A percentile compares a stretch with the other conserved stretches of the same genome.
phyloP scores from a whole-genome alignment of 2,113 vertebrate species.

The Rhea pennata region DNA sequence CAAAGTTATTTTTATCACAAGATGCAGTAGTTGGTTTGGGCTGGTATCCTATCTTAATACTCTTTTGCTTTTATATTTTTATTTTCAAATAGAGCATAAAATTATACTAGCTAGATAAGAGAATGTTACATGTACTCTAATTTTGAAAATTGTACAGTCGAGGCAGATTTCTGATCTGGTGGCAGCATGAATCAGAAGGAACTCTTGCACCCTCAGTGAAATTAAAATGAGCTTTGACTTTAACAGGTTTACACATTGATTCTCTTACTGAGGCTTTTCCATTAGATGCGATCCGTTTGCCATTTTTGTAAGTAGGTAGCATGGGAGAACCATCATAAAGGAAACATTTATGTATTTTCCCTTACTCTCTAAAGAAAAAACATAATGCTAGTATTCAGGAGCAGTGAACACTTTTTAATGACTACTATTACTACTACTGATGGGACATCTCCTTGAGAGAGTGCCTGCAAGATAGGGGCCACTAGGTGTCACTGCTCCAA shows the following conservation, averaged over 20 bases:
- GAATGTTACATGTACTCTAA: not conserved
- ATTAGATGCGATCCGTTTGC: not conserved
- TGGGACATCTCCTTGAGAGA: not conserved
- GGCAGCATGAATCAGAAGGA: not conserved
- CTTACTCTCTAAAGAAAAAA: rapidly evolving
- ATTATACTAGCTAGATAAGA: not conserved
- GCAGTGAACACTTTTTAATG: rapidly evolving
- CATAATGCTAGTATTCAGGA: not conserved
- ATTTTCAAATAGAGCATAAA: not conserved
- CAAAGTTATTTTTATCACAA: not conserved
- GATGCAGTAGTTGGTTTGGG: not conserved
- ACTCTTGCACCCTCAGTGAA: not conserved
- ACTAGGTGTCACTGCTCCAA: slow-evolving; percentile 40
- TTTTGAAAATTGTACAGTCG: rapidly evolving
- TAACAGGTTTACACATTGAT: rapidly evolving
- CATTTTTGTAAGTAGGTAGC: rapidly evolving
- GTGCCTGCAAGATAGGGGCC: not conserved
- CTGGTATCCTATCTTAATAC: not conserved
- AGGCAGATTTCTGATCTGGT: not conserved
- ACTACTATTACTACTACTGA: not conserved
- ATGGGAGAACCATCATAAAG: not conserved
- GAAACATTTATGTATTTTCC: not conserved
- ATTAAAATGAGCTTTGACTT: not conserved
- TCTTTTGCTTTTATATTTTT: not conserved
- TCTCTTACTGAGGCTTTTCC: not conserved